Conservation (phyloP, 2,797 vertebrate genomes). For the Mergus octosetaceus region DNA sequence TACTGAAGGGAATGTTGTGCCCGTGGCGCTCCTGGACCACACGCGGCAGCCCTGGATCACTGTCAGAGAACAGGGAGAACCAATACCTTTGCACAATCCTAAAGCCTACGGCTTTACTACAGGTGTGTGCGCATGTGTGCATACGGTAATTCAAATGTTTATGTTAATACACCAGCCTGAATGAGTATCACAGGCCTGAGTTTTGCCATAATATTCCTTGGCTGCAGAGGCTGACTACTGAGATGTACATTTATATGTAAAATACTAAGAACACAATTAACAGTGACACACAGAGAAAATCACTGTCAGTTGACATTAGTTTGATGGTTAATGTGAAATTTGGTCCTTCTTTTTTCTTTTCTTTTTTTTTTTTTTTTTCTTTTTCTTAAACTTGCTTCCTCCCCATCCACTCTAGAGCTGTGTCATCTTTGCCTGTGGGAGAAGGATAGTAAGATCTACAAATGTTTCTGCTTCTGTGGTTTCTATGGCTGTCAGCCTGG, state of each 20-base stretch:
- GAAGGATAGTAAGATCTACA: not conserved
- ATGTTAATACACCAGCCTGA: not conserved
- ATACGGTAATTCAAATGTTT: not conserved
- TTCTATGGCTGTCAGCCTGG: not conserved
- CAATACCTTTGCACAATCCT: not conserved
- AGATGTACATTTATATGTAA: not conserved
- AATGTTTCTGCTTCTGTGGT: conserved; percentile 15
- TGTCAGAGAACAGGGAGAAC: not conserved
- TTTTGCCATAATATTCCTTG: not conserved
- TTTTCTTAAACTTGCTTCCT: not conserved
- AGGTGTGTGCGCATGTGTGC: not conserved
- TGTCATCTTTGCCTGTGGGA: not conserved
- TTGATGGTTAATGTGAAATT: not conserved
- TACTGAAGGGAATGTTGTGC: not conserved
- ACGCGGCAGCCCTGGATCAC: not conserved
- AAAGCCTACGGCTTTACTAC: not conserved
- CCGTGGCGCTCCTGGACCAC: not conserved
- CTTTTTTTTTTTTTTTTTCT: not conserved
- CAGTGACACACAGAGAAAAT: conserved; percentile 14
- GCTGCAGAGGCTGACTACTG: not conserved
- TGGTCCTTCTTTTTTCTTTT: not conserved
- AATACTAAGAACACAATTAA: conserved; percentile 22
- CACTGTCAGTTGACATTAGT: conserved; percentile 14
- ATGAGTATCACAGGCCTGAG: not conserved
- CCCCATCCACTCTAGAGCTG: not conserved